A percentile compares a stretch with the other conserved stretches of the same genome.
phyloP scores from a whole-genome alignment of 2,888 invertebrate genomes.

The Pandemis corylana region DNA sequence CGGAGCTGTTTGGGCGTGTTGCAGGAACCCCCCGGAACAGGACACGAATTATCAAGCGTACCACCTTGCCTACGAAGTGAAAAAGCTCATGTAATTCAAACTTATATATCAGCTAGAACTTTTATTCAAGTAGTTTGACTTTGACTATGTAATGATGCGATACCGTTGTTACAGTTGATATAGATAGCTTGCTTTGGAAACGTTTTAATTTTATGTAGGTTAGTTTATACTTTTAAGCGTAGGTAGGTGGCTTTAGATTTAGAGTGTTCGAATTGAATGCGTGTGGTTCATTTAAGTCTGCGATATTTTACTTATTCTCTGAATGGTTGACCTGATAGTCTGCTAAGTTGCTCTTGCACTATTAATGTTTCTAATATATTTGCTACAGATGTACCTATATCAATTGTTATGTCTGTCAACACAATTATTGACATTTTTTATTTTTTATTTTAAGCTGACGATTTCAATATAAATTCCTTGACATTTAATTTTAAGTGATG shows the following conservation, averaged over 20 bases:
- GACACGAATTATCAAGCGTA: slow-evolving; percentile 98
- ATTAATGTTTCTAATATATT: no score
- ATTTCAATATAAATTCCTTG: no score
- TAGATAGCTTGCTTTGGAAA: slow-evolving; percentile 38
- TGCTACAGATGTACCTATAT: no score
- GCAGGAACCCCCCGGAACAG: slow-evolving; percentile 94
- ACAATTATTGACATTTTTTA: no score
- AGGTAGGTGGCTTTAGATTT: slow-evolving; percentile 1
- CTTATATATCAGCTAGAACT: slow-evolving; percentile 74
- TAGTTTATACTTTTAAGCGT: slow-evolving; percentile 2
- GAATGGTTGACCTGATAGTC: neutral
- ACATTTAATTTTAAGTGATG: no score
- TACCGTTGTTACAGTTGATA: slow-evolving; percentile 41
- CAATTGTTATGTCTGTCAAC: no score
- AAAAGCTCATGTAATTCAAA: slow-evolving; percentile 98
- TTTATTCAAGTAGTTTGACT: slow-evolving; percentile 64
- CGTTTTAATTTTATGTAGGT: slow-evolving; percentile 30
- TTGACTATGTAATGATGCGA: slow-evolving; percentile 56
- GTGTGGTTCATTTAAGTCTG: neutral
- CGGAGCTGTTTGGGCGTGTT: slow-evolving; percentile 88
- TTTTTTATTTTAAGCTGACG: no score
- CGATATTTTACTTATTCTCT: neutral
- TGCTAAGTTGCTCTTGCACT: no score
- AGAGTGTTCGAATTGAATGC: slow-evolving; percentile 10
- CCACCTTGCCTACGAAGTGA: slow-evolving; percentile 99